Evolutionary conservation across 2,797 vertebrate species (phyloP).

Genomic region (Neosalanx taihuensis): DNA sequence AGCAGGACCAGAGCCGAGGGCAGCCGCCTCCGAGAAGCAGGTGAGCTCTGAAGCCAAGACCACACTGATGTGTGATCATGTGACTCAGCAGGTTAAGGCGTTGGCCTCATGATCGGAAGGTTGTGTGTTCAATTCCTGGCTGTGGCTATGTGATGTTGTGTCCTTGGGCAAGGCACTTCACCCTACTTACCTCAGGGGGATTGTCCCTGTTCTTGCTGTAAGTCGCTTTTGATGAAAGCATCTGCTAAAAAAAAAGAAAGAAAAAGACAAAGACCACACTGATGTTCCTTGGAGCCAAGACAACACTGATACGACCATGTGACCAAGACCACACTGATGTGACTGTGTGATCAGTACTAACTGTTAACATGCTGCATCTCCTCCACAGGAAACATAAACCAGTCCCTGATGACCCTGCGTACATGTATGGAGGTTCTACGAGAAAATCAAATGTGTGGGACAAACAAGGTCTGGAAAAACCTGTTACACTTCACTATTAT

Average conservation of each 20-base stretch:
- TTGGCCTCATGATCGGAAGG: too few species aligned
- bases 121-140: too few species aligned
- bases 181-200: too few species aligned
- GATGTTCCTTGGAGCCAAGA: too few species aligned
- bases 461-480: slow-evolving; percentile 82
- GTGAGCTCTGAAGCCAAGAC: slow-evolving; percentile 53
- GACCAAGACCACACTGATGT: neutral
- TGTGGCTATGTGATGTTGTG: too few species aligned
- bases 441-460: slow-evolving; percentile 90
- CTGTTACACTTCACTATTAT: neutral
- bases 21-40: slow-evolving; percentile 91
- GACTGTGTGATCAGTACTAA: neutral
- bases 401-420: slow-evolving; percentile 92
- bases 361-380: neutral
- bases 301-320: too few species aligned
- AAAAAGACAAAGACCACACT: too few species aligned
- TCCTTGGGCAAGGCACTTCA: too few species aligned
- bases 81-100: too few species aligned
- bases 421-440: slow-evolving; percentile 93
- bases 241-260: too few species aligned
- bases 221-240: too few species aligned
- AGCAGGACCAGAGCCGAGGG: slow-evolving; percentile 92
- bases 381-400: slow-evolving; percentile 90
- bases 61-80: neutral
- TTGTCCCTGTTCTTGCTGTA: too few species aligned